Evolutionary conservation across 2,888 invertebrate genomes (phyloP).

Genomic region (Epistrophe eligans): DNA sequence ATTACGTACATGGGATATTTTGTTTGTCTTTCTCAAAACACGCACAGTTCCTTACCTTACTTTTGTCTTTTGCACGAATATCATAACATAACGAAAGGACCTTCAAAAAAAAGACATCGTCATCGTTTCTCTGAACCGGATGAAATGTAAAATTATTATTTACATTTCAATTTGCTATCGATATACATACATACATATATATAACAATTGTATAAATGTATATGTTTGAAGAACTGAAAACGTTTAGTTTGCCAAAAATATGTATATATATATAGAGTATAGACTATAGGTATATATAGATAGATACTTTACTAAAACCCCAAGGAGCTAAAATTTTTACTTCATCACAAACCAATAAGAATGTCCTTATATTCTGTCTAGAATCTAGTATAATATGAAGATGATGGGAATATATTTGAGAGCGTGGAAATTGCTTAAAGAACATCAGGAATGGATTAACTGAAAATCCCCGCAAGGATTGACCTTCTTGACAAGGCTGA

Average conservation of each 20-base stretch:
- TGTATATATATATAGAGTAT: background rate
- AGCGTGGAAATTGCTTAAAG: constrained; percentile 1
- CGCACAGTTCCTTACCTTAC: background rate
- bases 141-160: constrained; percentile 17
- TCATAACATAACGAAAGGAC: background rate
- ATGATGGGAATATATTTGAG: background rate
- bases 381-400: background rate
- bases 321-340: constrained; percentile 1
- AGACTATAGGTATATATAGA: too few relatives aligned
- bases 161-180: constrained; percentile 26
- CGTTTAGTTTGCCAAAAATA: constrained; percentile 13
- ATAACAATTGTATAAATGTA: background rate
- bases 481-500: constrained; percentile 28
- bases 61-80: background rate
- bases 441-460: constrained; percentile 2
- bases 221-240: constrained; percentile 7
- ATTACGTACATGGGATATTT: background rate
- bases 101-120: background rate
- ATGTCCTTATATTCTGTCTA: constrained; percentile 7
- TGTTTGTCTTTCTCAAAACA: constrained; percentile 13
- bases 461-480: constrained; percentile 5
- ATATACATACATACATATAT: background rate
- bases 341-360: constrained; percentile 13
- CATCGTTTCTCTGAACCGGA: constrained; percentile 4
- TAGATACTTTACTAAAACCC: background rate